These are phyloP conservation scores for Callipepla californica DNA, from an alignment of 2,113 vertebrate genomes.

Conservation along the genomic window DNA sequence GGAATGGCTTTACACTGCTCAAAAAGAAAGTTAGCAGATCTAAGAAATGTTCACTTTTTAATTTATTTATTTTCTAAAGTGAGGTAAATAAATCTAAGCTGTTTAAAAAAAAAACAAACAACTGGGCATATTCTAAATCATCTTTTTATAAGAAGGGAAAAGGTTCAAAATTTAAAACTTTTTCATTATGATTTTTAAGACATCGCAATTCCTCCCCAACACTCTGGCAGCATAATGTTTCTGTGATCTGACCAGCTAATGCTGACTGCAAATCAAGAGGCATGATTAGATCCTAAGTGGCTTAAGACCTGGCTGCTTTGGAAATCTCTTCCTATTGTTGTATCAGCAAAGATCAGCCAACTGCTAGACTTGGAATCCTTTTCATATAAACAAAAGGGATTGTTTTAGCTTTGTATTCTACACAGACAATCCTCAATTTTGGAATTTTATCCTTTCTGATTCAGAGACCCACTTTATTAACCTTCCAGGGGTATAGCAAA, in stretches of 20 bases:
- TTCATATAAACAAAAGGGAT: constrained; percentile 19
- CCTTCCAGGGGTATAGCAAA: not conserved
- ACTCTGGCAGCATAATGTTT: not conserved
- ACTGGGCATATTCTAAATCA: accelerated
- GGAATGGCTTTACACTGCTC: not conserved
- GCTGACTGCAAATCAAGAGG: not conserved
- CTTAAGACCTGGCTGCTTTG: not conserved
- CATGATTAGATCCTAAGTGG: constrained; percentile 27
- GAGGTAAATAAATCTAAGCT: not conserved
- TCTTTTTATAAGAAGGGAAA: not conserved
- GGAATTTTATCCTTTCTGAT: constrained; percentile 42
- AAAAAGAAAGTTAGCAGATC: not conserved
- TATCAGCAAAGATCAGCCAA: constrained; percentile 38
- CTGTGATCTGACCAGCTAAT: not conserved
- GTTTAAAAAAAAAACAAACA: not conserved
- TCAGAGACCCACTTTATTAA: constrained; percentile 34
- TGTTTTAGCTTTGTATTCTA: not conserved
- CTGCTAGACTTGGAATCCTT: constrained; percentile 24
- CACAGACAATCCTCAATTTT: not conserved
- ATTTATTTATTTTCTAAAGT: not conserved
- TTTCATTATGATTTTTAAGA: not conserved
- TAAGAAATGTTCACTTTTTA: not conserved
- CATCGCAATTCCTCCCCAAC: not conserved
- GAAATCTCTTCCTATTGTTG: constrained; percentile 27
- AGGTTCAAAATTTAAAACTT: not conserved